Conservation (phyloP, 2,113 vertebrate genomes). For the Spea bombifrons region DNA sequence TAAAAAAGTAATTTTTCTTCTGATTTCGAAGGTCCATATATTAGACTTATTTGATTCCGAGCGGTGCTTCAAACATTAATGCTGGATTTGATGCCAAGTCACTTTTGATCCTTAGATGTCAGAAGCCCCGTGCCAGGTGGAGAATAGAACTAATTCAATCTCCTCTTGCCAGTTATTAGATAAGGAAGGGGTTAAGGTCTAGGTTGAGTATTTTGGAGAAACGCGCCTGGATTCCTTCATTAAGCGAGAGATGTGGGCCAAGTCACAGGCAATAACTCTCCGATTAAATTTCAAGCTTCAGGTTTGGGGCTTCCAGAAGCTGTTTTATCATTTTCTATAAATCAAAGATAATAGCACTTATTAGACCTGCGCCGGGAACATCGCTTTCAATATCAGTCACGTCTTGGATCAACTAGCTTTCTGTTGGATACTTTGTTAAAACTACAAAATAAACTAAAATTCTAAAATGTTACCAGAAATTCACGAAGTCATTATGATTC, state of each 20-base stretch:
- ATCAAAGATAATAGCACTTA: not conserved
- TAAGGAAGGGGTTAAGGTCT: not conserved
- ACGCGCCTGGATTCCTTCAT: not conserved
- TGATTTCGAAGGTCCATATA: too few species aligned
- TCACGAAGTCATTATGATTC: too few species aligned
- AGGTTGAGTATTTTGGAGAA: not conserved
- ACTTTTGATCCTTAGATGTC: too few species aligned
- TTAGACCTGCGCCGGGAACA: not conserved
- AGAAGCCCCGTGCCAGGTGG: not conserved
- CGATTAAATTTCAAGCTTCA: not conserved
- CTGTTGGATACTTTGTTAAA: not conserved
- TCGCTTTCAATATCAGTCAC: not conserved
- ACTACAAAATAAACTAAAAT: too few species aligned
- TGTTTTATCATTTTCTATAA: constrained; percentile 8
- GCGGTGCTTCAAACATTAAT: too few species aligned
- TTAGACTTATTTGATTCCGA: too few species aligned
- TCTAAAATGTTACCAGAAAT: too few species aligned
- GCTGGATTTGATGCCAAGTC: too few species aligned
- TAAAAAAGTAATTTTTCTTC: too few species aligned
- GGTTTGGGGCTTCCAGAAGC: not conserved
- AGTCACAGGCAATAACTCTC: not conserved
- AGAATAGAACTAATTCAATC: not conserved
- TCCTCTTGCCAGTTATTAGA: not conserved
- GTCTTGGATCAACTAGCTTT: not conserved
- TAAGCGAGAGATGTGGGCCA: not conserved